phyloP scores from a whole-genome alignment of 2,797 vertebrate genomes.

The Danionella dracula region DNA sequence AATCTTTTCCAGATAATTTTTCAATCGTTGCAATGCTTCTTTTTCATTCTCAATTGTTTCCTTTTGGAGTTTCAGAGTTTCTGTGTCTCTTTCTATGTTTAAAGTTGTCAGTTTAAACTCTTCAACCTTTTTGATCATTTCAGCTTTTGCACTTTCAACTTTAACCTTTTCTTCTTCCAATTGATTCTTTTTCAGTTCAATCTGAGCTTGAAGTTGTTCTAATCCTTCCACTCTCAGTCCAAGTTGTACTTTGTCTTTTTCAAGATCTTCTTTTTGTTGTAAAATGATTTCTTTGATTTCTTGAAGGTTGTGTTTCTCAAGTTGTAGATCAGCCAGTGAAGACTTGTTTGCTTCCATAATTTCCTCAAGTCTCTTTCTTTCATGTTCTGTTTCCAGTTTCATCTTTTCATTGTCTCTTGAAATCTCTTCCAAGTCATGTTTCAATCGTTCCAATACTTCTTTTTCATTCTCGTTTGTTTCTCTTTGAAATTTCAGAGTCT shows the following conservation, averaged over 20 bases:
- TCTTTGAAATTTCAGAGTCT: no score
- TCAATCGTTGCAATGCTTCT: background rate
- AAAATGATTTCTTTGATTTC: background rate
- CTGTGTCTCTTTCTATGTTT: no score
- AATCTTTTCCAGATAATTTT: background rate
- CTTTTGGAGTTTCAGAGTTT: background rate
- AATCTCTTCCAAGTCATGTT: no score
- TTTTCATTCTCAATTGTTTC: background rate
- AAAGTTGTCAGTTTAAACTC: background rate
- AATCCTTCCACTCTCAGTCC: background rate
- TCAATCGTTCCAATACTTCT: no score
- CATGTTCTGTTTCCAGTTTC: no score
- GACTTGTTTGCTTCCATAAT: background rate
- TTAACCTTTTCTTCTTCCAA: no score
- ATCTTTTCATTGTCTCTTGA: no score
- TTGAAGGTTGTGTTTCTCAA: background rate
- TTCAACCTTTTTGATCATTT: background rate
- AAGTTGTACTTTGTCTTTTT: background rate
- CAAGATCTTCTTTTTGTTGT: background rate
- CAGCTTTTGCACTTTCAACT: background rate
- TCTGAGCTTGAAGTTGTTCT: conserved; percentile 11
- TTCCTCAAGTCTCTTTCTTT: no score
- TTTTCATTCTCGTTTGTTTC: no score
- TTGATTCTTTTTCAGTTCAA: background rate
- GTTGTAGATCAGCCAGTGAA: no score